Evolutionary conservation across 2,797 vertebrate genomes (phyloP), one percentile per base, ranked within the genome.

Genomic region (Ptychobarbus kaznakovi): DNA sequence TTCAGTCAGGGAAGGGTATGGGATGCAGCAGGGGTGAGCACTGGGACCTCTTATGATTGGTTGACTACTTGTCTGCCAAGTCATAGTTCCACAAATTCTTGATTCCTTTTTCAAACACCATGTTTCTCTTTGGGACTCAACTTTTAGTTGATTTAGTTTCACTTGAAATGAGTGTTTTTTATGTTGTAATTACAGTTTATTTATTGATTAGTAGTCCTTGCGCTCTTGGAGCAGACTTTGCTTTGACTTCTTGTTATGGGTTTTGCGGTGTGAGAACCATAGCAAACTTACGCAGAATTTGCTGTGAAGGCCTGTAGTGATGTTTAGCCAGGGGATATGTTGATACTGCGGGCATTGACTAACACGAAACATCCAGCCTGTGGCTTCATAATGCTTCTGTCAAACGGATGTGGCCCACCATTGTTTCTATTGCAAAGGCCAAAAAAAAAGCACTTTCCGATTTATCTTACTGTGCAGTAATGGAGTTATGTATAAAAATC

Each of bases 101-200:
- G 78, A 84, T 90, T 92, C 61, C 89, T 91, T 92, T 90, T 89
- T 91, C 84, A 82, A 87, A 79, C 68, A 83, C 83, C 32, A 87
- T 85, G 51, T 80, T 89, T 91, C 82, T 79, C 32, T 78, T 84
- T 74, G 75, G 88, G 78, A 88, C 86, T 69, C 73, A 51, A 49
- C 70, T 63, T 89, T 53, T 70, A 86, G 85, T 90, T 46, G 73
- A 70, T 88, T 78, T 16, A 91, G 18, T 85, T 83, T 73, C 35
- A 61, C 68, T 80, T 87, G 42, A 65, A 72, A 73, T 49, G 25
- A 72, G 44, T 61, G 35, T 82, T 65, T 42, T 42, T 74, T 25
- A 72, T 63, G 85, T 74, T 80, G 81, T 69, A 84, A 22, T 12
- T 44, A 46, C 44, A 73, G 49, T 77, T 76, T 87, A 84, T 87